phyloP scores from a whole-genome alignment of 2,797 vertebrate genomes.

The Carcharodon carcharias region DNA sequence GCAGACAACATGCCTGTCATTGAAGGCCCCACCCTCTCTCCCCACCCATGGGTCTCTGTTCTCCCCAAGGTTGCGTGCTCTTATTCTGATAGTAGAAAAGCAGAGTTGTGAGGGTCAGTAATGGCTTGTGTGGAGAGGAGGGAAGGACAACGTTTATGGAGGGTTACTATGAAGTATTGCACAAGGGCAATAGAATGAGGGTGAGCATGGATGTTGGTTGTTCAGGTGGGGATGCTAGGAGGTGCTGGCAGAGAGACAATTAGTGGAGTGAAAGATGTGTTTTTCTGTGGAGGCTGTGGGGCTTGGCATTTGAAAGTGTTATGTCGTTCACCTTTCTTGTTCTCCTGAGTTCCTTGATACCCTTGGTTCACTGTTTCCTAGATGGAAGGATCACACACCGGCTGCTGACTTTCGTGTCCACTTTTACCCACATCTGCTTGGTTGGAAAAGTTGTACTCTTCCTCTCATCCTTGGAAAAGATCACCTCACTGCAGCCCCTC shows the following conservation, averaged over 20 bases:
- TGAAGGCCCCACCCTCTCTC: too few relatives aligned
- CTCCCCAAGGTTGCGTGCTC: background rate
- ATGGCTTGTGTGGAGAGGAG: background rate
- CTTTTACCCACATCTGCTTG: background rate
- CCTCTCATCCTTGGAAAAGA: background rate
- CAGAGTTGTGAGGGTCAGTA: background rate
- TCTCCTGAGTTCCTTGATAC: background rate
- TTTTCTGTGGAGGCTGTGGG: background rate
- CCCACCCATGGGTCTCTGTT: background rate
- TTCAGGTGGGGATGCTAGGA: background rate
- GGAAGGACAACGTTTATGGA: background rate
- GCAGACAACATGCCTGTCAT: background rate
- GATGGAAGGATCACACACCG: background rate
- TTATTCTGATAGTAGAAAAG: background rate
- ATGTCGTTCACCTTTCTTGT: background rate
- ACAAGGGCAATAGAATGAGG: background rate
- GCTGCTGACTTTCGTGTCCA: background rate
- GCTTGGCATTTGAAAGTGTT: background rate
- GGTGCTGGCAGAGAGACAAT: background rate
- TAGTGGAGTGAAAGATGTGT: background rate
- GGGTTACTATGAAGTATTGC: background rate
- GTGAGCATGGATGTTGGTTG: background rate
- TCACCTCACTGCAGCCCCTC: background rate
- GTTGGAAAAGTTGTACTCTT: background rate
- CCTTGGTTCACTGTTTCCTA: background rate